phyloP scores from a whole-genome alignment of 2,888 invertebrate species.

The Junonia oenone region DNA sequence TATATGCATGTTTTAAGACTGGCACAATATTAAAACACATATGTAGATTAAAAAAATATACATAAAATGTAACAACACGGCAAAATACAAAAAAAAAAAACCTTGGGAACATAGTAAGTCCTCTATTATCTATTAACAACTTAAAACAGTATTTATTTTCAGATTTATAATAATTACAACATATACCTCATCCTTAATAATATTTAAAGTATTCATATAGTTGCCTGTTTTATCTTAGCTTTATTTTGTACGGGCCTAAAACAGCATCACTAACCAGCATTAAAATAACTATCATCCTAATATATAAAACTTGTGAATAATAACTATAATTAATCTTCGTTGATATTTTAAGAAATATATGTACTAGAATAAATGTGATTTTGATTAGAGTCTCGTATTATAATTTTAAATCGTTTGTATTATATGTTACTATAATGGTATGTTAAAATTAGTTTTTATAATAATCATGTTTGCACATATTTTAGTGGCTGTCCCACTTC shows the following conservation, averaged over 20 bases:
- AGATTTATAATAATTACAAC: not conserved
- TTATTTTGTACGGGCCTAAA: constrained; percentile 19
- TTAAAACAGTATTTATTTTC: not conserved
- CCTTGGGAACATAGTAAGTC: no score
- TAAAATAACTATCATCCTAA: constrained; percentile 3
- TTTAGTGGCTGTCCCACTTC: constrained; percentile 10
- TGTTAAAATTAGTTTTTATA: not conserved
- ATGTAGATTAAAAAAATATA: no score
- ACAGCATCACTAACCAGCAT: constrained; percentile 1
- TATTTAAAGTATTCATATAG: not conserved
- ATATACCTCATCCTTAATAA: not conserved
- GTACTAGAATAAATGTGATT: constrained; percentile 51
- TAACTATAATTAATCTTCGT: constrained; percentile 18
- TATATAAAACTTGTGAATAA: constrained; percentile 13
- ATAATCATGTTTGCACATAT: constrained; percentile 7
- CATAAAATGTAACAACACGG: no score
- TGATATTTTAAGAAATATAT: constrained; percentile 18
- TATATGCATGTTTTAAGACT: no score
- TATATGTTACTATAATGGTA: not conserved
- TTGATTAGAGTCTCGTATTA: constrained; percentile 39
- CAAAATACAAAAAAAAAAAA: no score
- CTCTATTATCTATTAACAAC: no score
- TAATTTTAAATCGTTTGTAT: constrained; percentile 1
- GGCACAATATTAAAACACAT: no score
- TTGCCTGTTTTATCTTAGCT: not conserved